Conservation (phyloP, 1,140 invertebrate species). For the Physella acuta region DNA sequence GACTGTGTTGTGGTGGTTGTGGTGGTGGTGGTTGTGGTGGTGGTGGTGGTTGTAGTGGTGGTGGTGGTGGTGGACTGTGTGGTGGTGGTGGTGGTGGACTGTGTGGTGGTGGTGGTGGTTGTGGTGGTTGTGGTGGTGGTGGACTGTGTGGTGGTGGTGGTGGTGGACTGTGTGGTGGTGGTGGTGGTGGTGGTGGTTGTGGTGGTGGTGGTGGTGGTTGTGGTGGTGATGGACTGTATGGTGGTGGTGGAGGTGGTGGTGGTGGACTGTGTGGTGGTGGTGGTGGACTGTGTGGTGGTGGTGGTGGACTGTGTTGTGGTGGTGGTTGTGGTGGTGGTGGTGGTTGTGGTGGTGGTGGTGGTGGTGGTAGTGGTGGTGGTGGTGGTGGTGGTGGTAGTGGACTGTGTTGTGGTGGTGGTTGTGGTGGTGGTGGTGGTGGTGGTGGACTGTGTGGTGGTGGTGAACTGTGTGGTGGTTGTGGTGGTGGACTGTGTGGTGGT, state of each 20-base stretch:
- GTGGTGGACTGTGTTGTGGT: no score
- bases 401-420: no score
- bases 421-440: constrained; percentile 5
- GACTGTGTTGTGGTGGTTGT: no score
- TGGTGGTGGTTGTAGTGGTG: no score
- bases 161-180: constrained; percentile 1
- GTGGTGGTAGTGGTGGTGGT: neutral
- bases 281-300: neutral
- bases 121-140: no score
- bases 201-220: no score
- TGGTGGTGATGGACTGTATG: no score
- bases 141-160: neutral
- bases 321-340: neutral
- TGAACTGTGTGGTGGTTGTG: neutral
- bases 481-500: neutral
- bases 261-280: neutral
- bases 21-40: no score
- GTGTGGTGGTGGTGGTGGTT: no score
- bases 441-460: neutral
- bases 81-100: neutral
- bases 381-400: neutral
- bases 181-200: no score
- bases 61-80: neutral
- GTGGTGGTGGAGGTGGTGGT: constrained; percentile 3
- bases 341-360: no score